Conservation (phyloP, 2,888 invertebrate genomes). For the Megaustenia siamemsis region DNA sequence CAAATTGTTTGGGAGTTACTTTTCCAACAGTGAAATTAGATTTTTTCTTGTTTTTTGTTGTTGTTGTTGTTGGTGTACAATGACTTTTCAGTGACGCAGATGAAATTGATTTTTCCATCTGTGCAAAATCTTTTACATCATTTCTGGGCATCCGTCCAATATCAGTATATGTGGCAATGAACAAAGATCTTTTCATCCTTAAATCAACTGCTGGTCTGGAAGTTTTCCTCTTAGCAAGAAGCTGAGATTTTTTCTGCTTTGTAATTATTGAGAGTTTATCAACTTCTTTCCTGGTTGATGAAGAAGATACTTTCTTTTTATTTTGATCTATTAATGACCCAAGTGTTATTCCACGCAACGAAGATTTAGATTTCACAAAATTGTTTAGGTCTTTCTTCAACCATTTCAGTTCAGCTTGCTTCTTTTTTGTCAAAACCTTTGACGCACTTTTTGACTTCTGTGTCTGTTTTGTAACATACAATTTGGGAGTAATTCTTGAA, state of each 20-base stretch:
- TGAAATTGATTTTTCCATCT: background rate
- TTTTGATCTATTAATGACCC: background rate
- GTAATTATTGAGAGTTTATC: background rate
- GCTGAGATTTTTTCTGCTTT: background rate
- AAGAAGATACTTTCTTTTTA: background rate
- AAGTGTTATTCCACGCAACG: background rate
- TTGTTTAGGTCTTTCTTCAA: background rate
- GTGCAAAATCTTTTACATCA: background rate
- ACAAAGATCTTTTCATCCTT: background rate
- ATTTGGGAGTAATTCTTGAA: background rate
- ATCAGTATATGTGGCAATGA: background rate
- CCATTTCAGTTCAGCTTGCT: background rate
- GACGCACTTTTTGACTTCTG: background rate
- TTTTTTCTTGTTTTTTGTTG: too few relatives aligned
- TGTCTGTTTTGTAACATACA: background rate
- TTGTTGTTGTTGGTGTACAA: too few relatives aligned
- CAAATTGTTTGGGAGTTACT: too few relatives aligned
- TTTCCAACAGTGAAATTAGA: too few relatives aligned
- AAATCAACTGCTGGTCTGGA: background rate
- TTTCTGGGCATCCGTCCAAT: background rate
- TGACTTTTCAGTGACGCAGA: too few relatives aligned
- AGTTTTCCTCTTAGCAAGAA: background rate
- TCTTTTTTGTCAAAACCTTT: background rate
- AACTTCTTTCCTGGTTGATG: background rate
- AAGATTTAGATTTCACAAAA: background rate